These are phyloP conservation scores for Enteromius mattozi DNA, from an alignment of 2,797 vertebrate species.

Conservation along the genomic window DNA sequence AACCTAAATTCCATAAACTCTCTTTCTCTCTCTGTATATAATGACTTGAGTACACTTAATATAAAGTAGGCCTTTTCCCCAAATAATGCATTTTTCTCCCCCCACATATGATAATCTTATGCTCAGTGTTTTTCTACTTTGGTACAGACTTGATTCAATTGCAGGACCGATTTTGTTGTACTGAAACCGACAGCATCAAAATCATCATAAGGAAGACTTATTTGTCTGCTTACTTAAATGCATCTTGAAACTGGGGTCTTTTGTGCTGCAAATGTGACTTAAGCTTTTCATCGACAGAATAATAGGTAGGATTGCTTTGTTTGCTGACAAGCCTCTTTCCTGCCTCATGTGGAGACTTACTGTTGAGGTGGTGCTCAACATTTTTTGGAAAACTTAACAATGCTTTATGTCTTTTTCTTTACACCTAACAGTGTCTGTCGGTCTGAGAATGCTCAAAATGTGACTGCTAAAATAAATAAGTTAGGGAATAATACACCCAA, in stretches of 20 bases:
- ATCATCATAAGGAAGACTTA: not conserved
- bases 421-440: not conserved
- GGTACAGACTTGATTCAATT: not conserved
- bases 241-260: not conserved
- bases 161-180: not conserved
- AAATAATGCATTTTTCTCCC: not conserved
- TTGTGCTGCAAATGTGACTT: not conserved
- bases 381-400: not conserved
- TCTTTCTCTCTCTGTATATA: not conserved
- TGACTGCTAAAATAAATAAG: not conserved
- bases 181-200: not conserved
- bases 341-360: not conserved
- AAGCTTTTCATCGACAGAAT: not conserved
- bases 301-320: not conserved
- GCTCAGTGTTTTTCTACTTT: not conserved
- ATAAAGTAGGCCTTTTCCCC: not conserved
- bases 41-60: not conserved
- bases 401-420: not conserved
- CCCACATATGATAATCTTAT: not conserved
- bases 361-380: not conserved
- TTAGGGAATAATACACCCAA: not conserved
- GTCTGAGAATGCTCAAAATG: not conserved
- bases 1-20: not conserved
- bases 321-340: not conserved
- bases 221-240: not conserved